Conservation (phyloP, 2,797 vertebrate genomes). For the Macrochelys suwanniensis region DNA sequence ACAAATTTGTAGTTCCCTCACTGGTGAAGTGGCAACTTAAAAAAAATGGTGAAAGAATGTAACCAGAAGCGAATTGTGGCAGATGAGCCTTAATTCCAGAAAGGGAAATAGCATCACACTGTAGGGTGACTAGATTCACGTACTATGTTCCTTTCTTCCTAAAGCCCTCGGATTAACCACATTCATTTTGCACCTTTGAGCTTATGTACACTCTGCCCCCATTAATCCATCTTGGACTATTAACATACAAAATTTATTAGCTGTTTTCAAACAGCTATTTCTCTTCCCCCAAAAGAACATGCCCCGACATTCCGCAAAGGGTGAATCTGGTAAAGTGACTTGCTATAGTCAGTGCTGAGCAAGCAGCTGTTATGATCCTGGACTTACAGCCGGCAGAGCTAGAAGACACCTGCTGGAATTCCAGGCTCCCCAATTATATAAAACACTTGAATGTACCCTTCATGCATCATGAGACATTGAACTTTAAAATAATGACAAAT, state of each 20-base stretch:
- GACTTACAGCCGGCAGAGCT: neutral
- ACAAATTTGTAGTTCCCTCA: too few relatives aligned
- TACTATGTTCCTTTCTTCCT: neutral
- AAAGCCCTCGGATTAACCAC: neutral
- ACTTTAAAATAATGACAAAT: fast-evolving
- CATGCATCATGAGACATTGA: neutral
- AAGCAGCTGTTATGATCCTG: neutral
- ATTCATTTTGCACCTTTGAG: neutral
- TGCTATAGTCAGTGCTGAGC: neutral
- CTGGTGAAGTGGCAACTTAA: neutral
- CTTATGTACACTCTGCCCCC: neutral
- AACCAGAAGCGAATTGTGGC: fast-evolving
- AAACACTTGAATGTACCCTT: neutral
- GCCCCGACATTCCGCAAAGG: too few relatives aligned
- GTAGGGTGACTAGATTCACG: neutral
- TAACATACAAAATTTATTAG: neutral
- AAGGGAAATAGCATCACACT: too few relatives aligned
- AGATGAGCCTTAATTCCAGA: neutral
- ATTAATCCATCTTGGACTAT: neutral
- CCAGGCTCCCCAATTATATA: neutral
- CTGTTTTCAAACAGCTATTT: neutral
- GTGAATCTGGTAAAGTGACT: neutral
- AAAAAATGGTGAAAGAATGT: fast-evolving
- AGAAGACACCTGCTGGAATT: neutral
- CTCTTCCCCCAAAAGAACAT: neutral